phyloP scores from a whole-genome alignment of 2,797 vertebrate species.

The Epinephelus coioides region DNA sequence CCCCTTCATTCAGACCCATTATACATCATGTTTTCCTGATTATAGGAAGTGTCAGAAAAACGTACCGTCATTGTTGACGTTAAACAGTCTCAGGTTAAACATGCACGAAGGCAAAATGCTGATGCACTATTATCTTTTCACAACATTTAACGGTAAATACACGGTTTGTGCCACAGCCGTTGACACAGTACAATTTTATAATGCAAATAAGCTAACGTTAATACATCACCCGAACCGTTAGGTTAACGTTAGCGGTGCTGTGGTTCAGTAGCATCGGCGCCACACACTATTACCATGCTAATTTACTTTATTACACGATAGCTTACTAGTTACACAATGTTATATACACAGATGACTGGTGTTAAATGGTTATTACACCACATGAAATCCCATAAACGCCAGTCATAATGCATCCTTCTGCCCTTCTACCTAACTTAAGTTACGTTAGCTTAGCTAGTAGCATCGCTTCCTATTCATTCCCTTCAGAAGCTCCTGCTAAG shows the following conservation, averaged over 20 bases:
- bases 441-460: conserved; percentile 58
- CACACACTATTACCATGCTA: neutral
- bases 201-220: neutral
- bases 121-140: neutral
- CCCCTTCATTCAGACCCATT: neutral
- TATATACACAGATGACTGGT: fast-evolving
- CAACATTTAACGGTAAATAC: neutral
- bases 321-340: fast-evolving
- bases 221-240: neutral
- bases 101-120: neutral
- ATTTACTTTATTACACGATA: neutral
- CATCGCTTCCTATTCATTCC: conserved; percentile 62
- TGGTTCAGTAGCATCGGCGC: conserved; percentile 10
- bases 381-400: neutral
- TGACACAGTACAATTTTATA: neutral
- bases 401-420: neutral
- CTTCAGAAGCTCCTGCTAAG: neutral
- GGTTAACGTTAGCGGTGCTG: neutral
- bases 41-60: conserved; percentile 7
- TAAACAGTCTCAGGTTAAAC: neutral
- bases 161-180: neutral
- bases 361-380: neutral
- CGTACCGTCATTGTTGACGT: conserved; percentile 34
- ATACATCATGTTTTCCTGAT: conserved; percentile 14
- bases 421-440: conserved; percentile 32